These are phyloP conservation scores for Caenorhabditis auriculariae DNA, from an alignment of 2,888 invertebrate genomes.

Conservation along the genomic window DNA sequence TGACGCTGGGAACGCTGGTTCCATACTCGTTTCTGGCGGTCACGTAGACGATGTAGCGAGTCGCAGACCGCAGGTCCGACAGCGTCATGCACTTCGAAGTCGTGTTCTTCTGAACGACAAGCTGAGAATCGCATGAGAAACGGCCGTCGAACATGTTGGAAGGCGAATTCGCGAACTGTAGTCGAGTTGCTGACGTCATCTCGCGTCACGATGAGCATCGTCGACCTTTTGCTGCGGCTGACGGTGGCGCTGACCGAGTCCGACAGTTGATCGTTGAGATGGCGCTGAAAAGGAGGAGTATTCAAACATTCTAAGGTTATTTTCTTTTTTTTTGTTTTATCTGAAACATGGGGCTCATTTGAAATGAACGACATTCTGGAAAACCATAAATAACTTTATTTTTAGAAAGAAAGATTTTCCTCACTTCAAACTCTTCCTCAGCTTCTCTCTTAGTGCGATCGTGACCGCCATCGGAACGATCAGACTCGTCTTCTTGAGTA, in stretches of 20 bases:
- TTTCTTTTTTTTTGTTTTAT: too few relatives aligned
- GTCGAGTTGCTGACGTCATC: constrained; percentile 44
- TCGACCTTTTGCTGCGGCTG: constrained; percentile 15
- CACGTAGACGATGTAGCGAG: constrained; percentile 80
- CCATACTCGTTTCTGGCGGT: constrained; percentile 78
- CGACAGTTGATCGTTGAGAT: neutral
- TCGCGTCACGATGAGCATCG: constrained; percentile 44
- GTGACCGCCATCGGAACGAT: too few relatives aligned
- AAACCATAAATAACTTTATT: too few relatives aligned
- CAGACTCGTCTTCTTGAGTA: constrained; percentile 36
- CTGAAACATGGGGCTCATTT: too few relatives aligned
- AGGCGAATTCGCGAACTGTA: constrained; percentile 42
- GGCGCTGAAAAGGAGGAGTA: neutral
- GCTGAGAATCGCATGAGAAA: neutral
- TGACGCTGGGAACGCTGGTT: constrained; percentile 38
- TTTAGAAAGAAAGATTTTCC: too few relatives aligned
- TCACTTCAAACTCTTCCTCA: too few relatives aligned
- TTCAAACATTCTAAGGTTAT: too few relatives aligned
- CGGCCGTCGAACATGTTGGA: constrained; percentile 20
- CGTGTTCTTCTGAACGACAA: constrained; percentile 70
- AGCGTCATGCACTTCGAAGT: constrained; percentile 72
- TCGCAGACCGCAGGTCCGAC: constrained; percentile 72
- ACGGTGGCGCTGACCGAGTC: neutral
- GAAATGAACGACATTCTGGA: too few relatives aligned
- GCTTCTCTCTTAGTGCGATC: too few relatives aligned